phyloP scores from a whole-genome alignment of 1,140 invertebrate species.

The Nomia melanderi region DNA sequence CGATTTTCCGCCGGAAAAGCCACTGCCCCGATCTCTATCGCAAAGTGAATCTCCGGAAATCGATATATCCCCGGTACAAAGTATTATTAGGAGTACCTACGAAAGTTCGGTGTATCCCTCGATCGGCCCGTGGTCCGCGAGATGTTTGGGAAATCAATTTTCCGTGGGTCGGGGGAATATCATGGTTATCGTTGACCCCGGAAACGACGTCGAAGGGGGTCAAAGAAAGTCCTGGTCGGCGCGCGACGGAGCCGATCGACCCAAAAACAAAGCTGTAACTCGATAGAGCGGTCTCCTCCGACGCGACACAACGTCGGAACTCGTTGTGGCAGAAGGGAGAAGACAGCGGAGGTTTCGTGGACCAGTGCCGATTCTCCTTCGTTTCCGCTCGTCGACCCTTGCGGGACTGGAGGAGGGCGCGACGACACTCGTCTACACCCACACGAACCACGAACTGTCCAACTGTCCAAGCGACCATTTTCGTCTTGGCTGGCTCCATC shows the following conservation, averaged over 20 bases:
- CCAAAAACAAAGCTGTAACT: slow-evolving; percentile 70
- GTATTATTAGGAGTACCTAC: slow-evolving; percentile 6
- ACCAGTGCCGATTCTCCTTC: not conserved
- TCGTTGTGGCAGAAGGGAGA: slow-evolving; percentile 55
- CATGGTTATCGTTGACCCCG: slow-evolving; percentile 21
- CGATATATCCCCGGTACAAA: slow-evolving; percentile 24
- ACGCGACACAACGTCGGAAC: slow-evolving; percentile 58
- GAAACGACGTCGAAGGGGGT: slow-evolving; percentile 38
- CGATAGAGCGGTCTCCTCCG: slow-evolving; percentile 66
- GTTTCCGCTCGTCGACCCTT: not conserved
- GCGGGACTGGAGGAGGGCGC: not conserved
- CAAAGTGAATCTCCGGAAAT: slow-evolving; percentile 4
- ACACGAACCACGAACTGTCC: slow-evolving; percentile 68
- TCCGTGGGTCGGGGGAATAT: not conserved
- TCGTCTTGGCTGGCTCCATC: slow-evolving; percentile 47
- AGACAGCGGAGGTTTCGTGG: not conserved
- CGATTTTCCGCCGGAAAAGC: not conserved
- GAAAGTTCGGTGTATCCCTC: not conserved
- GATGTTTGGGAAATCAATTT: slow-evolving; percentile 45
- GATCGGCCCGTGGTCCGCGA: not conserved
- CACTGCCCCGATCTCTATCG: not conserved
- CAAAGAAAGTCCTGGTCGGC: slow-evolving; percentile 7
- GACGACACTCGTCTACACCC: slow-evolving; percentile 31
- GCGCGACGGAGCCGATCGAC: slow-evolving; percentile 53
- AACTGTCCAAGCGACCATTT: slow-evolving; percentile 72